phyloP scores from a whole-genome alignment of 1,140 invertebrate genomes.

The Papilio aristodemus region DNA sequence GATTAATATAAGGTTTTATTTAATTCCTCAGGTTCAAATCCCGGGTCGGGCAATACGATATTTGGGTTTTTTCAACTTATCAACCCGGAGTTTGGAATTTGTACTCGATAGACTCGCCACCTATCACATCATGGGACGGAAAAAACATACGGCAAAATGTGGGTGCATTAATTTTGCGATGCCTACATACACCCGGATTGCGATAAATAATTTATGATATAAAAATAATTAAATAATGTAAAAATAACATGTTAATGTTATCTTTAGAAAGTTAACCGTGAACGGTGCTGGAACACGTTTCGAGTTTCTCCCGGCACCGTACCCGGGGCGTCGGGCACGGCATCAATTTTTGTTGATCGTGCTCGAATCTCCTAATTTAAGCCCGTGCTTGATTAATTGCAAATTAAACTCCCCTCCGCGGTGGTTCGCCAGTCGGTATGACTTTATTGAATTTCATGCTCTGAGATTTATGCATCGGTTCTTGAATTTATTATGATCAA shows the following conservation, averaged over 20 bases:
- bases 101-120: too few relatives aligned
- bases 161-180: too few relatives aligned
- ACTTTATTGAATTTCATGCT: constrained; percentile 78
- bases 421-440: constrained; percentile 65
- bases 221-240: constrained; percentile 2
- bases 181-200: too few relatives aligned
- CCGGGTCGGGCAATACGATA: too few relatives aligned
- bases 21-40: too few relatives aligned
- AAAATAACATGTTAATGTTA: constrained; percentile 1
- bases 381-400: constrained; percentile 72
- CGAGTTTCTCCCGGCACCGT: constrained; percentile 32
- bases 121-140: too few relatives aligned
- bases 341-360: constrained; percentile 65
- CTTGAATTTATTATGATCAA: constrained; percentile 70
- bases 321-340: constrained; percentile 40
- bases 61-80: too few relatives aligned
- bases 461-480: constrained; percentile 66
- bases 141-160: too few relatives aligned
- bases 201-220: constrained; percentile 3
- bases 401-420: constrained; percentile 71
- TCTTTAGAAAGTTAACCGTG: constrained; percentile 31
- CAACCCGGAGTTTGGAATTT: too few relatives aligned
- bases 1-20: too few relatives aligned
- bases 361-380: constrained; percentile 69
- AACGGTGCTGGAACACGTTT: constrained; percentile 15